Conservation (phyloP, 1,140 invertebrate species). For the Scaptomyza pallida region DNA sequence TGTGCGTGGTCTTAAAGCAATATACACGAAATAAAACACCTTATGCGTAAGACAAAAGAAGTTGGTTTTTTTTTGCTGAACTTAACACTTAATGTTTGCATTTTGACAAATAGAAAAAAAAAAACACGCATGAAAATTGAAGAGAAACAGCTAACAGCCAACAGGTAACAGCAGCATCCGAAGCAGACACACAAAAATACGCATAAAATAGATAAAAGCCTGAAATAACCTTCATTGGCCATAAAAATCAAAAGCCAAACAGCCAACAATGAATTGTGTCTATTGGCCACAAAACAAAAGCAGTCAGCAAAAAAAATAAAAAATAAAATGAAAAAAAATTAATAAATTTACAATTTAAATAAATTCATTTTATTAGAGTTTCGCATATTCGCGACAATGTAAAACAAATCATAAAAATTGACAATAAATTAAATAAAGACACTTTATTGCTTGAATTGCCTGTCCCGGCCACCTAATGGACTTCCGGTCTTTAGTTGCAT, state of each 20-base stretch:
- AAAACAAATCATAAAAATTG: slow-evolving; percentile 75
- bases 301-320: slow-evolving; percentile 14
- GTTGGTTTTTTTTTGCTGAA: slow-evolving; percentile 1
- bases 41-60: slow-evolving; percentile 32
- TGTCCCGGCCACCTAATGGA: slow-evolving; percentile 39
- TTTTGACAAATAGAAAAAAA: too few relatives aligned
- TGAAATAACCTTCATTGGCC: slow-evolving; percentile 78
- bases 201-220: slow-evolving; percentile 66
- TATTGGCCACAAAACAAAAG: slow-evolving; percentile 58
- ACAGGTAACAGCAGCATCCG: slow-evolving; percentile 2
- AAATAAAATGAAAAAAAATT: neutral
- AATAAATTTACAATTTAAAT: slow-evolving; percentile 76
- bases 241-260: slow-evolving; percentile 75
- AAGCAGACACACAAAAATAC: slow-evolving; percentile 18
- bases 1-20: slow-evolving; percentile 56
- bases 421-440: slow-evolving; percentile 67
- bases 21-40: slow-evolving; percentile 40
- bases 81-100: slow-evolving; percentile 23
- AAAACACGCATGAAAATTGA: too few relatives aligned
- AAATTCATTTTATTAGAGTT: slow-evolving; percentile 77
- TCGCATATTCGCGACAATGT: slow-evolving; percentile 76
- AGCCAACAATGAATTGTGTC: slow-evolving; percentile 72
- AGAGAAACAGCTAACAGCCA: slow-evolving; percentile 3
- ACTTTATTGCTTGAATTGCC: slow-evolving; percentile 46
- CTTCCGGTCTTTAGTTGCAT: slow-evolving; percentile 66